These are phyloP conservation scores for Thamnophis sirtalis DNA, from an alignment of 2,113 vertebrate species.

Conservation along the genomic window DNA sequence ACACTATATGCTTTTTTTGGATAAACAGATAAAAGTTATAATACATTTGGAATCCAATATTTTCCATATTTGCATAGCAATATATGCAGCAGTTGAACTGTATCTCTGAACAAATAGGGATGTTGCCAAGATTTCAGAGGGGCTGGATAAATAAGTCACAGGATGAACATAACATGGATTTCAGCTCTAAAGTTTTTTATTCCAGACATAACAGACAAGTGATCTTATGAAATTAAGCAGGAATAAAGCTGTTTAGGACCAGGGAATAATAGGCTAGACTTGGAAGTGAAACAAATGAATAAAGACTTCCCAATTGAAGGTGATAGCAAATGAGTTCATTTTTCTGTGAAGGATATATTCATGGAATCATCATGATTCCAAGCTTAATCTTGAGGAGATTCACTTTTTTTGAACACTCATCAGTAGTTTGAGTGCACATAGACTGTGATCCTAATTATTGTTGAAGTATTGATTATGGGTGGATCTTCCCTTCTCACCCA, in stretches of 20 bases:
- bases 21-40: background rate
- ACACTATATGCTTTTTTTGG: background rate
- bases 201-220: background rate
- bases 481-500: background rate
- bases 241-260: background rate
- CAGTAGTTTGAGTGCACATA: conserved; percentile 32
- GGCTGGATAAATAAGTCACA: background rate
- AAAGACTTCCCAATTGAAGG: background rate
- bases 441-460: conserved; percentile 56
- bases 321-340: background rate
- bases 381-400: background rate
- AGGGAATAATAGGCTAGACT: background rate
- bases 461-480: conserved; percentile 55
- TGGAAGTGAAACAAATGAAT: background rate
- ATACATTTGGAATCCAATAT: background rate
- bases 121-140: background rate
- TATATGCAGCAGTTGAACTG: background rate
- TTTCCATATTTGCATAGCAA: background rate
- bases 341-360: background rate
- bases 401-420: background rate
- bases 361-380: background rate
- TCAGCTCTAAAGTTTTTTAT: background rate
- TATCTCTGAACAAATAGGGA: background rate
- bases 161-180: background rate
- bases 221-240: background rate